Evolutionary conservation across 1,140 invertebrate genomes (phyloP).

Genomic region (Euura lappo): DNA sequence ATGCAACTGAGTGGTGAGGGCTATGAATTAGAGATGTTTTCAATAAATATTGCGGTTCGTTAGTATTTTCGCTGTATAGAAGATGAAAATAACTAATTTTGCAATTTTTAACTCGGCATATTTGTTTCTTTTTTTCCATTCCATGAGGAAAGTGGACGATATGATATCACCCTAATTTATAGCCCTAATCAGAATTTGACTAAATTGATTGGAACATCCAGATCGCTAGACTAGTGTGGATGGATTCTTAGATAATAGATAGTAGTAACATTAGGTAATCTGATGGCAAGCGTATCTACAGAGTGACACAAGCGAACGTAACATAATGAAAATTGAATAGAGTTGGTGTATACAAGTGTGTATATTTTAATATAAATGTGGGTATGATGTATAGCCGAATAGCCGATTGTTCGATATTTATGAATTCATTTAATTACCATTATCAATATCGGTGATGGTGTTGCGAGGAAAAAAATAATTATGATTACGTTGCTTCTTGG

Average conservation of each 20-base stretch:
- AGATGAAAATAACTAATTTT: neutral
- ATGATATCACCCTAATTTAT: neutral
- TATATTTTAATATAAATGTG: too few relatives aligned
- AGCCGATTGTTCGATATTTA: too few relatives aligned
- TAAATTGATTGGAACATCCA: neutral
- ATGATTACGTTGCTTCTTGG: neutral
- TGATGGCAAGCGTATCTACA: neutral
- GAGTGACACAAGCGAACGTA: neutral
- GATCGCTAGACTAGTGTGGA: neutral
- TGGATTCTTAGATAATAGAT: constrained; percentile 3
- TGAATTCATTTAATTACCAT: too few relatives aligned
- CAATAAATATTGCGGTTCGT: too few relatives aligned
- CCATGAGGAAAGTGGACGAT: neutral
- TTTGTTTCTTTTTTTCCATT: neutral
- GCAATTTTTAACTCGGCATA: neutral
- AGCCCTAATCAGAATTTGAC: neutral
- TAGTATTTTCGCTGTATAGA: too few relatives aligned
- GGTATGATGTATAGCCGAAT: too few relatives aligned
- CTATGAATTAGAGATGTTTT: neutral
- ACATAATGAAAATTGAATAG: neutral
- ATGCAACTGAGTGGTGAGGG: neutral
- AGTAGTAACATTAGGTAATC: neutral
- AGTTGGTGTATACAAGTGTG: too few relatives aligned
- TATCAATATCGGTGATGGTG: too few relatives aligned
- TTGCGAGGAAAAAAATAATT: neutral